Conservation (phyloP, 1,140 invertebrate genomes). For the Drosophila equinoxialis region DNA sequence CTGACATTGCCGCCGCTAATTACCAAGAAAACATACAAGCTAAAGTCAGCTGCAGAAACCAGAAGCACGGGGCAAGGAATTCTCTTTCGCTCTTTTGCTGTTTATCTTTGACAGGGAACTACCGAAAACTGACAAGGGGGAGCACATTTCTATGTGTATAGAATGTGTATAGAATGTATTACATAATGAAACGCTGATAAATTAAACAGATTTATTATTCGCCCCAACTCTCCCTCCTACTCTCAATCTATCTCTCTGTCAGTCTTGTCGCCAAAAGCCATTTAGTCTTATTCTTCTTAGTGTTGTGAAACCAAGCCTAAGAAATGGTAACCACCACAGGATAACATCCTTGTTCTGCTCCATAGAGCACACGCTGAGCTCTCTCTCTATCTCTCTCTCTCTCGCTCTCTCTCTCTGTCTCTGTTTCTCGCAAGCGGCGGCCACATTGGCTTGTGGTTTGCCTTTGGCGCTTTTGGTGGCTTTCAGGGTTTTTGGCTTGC, state of each 20-base stretch:
- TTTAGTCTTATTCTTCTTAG: conserved; percentile 1
- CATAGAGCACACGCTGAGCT: conserved; percentile 51
- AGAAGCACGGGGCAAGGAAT: neutral
- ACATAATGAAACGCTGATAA: conserved; percentile 74
- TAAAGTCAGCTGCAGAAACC: conserved; percentile 2
- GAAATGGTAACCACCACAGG: conserved; percentile 12
- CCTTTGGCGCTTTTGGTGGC: neutral
- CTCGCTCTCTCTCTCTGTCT: neutral
- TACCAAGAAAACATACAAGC: conserved; percentile 7
- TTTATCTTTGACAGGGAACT: conserved; percentile 39
- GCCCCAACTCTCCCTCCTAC: conserved; percentile 6
- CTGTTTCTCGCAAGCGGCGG: neutral
- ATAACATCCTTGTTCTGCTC: conserved; percentile 40
- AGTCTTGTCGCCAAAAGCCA: conserved; percentile 46
- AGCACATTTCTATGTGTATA: neutral
- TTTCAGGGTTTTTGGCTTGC: conserved; percentile 52
- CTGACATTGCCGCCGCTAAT: neutral
- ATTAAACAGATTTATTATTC: conserved; percentile 81
- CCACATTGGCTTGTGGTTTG: conserved; percentile 49
- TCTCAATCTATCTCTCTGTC: neutral
- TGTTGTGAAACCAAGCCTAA: neutral
- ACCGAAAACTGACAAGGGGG: conserved; percentile 44
- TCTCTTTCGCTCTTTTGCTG: conserved; percentile 2
- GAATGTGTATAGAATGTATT: conserved; percentile 49
- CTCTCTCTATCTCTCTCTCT: neutral